Evolutionary conservation across 1,140 invertebrate species (phyloP).

Genomic region (Drosophila aff.): DNA sequence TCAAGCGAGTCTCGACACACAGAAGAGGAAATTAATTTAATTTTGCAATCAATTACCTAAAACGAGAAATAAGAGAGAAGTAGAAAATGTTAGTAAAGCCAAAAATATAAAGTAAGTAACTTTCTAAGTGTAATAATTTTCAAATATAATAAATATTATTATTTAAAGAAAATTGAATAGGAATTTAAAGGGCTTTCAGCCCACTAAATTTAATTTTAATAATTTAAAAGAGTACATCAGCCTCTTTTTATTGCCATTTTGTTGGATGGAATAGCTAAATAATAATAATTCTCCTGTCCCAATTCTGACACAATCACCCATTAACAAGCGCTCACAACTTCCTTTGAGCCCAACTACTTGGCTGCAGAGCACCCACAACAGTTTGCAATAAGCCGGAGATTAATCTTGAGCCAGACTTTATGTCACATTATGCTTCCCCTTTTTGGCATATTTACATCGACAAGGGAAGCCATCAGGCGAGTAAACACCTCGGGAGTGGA

Average conservation of each 20-base stretch:
- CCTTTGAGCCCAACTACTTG: conserved; percentile 19
- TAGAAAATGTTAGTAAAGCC: conserved; percentile 3
- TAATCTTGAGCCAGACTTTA: conserved; percentile 60
- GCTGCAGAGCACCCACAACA: conserved; percentile 14
- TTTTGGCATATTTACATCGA: conserved; percentile 59
- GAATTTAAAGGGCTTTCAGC: no score
- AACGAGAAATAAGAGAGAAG: conserved; percentile 45
- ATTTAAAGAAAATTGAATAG: background rate
- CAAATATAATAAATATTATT: background rate
- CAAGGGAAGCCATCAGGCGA: conserved; percentile 51
- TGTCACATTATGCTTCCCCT: conserved; percentile 58
- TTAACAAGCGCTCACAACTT: conserved; percentile 4
- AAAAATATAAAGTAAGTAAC: background rate
- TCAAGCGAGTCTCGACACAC: conserved; percentile 56
- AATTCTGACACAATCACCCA: background rate
- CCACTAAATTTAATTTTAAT: background rate
- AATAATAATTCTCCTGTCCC: background rate
- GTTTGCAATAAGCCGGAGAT: conserved; percentile 40
- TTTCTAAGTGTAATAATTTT: background rate
- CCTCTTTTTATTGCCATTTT: no score
- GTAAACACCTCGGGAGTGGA: conserved; percentile 50
- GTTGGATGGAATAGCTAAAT: background rate
- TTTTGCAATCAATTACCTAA: conserved; percentile 77
- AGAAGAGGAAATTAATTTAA: conserved; percentile 66
- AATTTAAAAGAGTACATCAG: background rate